A percentile compares a stretch with the other conserved stretches of the same genome.
Conservation (phyloP, 30 jellyfish, hydroid and myxozoan species). For the Chironex yamaguchii region DNA sequence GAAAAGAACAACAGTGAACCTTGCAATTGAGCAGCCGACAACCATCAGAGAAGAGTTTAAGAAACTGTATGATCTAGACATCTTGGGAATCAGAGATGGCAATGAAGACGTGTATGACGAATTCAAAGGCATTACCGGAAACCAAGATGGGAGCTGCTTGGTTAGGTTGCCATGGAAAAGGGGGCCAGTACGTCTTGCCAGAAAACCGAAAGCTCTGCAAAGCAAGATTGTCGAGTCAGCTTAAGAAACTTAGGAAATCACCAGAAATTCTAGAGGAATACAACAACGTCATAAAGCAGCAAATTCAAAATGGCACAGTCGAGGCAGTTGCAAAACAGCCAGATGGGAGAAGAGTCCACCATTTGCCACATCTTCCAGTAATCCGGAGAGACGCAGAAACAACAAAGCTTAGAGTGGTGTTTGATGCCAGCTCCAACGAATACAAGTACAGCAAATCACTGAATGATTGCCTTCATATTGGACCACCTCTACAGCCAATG, state of each 20-base stretch:
- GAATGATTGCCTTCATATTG: conserved; percentile 34
- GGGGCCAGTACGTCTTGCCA: conserved; percentile 26
- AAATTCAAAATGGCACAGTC: conserved; percentile 1
- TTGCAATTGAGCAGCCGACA: conserved; percentile 7
- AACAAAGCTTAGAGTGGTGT: conserved; percentile 2
- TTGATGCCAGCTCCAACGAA: conserved; percentile 31
- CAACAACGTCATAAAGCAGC: background rate
- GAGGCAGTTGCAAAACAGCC: conserved; percentile 1
- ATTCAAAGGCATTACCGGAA: conserved; percentile 12
- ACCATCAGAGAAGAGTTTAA: conserved; percentile 2
- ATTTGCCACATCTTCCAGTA: background rate
- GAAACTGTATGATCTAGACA: conserved; percentile 2
- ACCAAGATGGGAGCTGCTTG: conserved; percentile 26
- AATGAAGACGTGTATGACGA: conserved; percentile 40
- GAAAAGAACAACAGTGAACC: background rate
- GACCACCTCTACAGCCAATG: conserved; percentile 49
- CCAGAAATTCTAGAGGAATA: background rate
- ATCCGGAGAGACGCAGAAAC: background rate
- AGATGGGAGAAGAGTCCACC: conserved; percentile 4
- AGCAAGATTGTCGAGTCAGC: conserved; percentile 20
- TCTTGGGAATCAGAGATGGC: conserved; percentile 36
- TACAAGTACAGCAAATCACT: conserved; percentile 44
- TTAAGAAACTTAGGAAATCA: conserved; percentile 5
- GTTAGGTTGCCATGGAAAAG: conserved; percentile 58
- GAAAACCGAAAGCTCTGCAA: conserved; percentile 4